phyloP scores from a whole-genome alignment of 2,113 vertebrate species.

The Gymnorhina tibicen region DNA sequence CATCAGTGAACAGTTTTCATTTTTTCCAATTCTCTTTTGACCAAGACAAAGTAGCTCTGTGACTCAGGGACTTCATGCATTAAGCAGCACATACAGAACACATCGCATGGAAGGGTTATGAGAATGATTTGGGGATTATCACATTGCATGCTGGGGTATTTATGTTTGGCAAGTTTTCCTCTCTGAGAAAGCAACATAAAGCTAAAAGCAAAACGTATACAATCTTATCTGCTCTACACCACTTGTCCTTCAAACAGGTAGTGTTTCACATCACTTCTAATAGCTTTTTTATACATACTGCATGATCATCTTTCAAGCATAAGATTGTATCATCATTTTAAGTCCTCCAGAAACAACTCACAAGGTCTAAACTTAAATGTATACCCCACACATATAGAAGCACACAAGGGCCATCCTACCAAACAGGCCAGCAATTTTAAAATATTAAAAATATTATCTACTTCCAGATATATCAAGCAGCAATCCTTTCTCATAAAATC shows the following conservation, averaged over 20 bases:
- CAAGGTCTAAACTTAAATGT: neutral
- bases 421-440: neutral
- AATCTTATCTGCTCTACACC: neutral
- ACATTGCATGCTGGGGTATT: neutral
- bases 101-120: neutral
- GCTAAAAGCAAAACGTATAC: neutral
- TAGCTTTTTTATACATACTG: neutral
- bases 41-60: neutral
- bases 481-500: slow-evolving; percentile 41
- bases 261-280: neutral
- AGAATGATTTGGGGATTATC: neutral
- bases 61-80: neutral
- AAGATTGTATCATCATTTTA: neutral
- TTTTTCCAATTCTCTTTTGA: neutral
- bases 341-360: neutral
- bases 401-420: neutral
- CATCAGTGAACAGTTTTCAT: neutral
- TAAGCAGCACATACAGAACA: neutral
- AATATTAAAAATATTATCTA: slow-evolving; percentile 16
- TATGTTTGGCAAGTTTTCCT: neutral
- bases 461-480: neutral
- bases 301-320: neutral
- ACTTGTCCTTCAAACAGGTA: neutral
- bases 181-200: neutral
- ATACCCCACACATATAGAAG: neutral